Base-by-base conservation (phyloP, 1,140 invertebrate species). In the Lepidotrigona ventralis region DNA sequence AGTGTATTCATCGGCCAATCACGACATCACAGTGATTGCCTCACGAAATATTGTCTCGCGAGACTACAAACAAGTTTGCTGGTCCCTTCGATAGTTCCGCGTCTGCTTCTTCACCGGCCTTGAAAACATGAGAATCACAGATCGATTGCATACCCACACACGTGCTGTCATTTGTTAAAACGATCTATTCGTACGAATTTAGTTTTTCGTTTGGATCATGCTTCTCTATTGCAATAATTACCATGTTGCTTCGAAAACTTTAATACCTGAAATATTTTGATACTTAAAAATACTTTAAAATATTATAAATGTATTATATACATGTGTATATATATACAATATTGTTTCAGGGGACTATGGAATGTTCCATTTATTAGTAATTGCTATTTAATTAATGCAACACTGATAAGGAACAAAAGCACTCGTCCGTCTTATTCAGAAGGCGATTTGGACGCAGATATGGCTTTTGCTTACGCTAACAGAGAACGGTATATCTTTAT, bases 311-410 rank as follows among this genome's bases (percentile, higher is more conserved):
- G 3, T 23, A 58, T 23, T 12, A 58, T 12, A n/a, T n/a, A 58
- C n/a, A 23, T 60, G 23, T 23, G 21, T 60, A n/a, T n/a, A n/a
- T n/a, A n/a, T 23, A 12, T 60, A 21, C 64, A 17, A 33, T 39
- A 11, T 15, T 79, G 82, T 95, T 96, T 72, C 95, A 99, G 98
- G 87, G 99, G 99, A 21, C 93, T 99, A 54, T 99, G 99, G 98
- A 99, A 99, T 94, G 98, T 99, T 15, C 99, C 99, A 0, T 99
- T 98, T 93, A 96, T 99, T 51, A 96, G 95, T 68, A 96, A 95
- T 81, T 96, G 96, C 87, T 98, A 99, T 93, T 94, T 99, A 73
- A 95, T 99, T 54, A 98, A 99, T 89, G 95, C 95, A 23, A 95
- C 95, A 6, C 84, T 98, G 8, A 93, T 98, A 63, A 94, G 92